Evolutionary conservation across 2,888 invertebrate species (phyloP).

Genomic region (Tinea trinotella): DNA sequence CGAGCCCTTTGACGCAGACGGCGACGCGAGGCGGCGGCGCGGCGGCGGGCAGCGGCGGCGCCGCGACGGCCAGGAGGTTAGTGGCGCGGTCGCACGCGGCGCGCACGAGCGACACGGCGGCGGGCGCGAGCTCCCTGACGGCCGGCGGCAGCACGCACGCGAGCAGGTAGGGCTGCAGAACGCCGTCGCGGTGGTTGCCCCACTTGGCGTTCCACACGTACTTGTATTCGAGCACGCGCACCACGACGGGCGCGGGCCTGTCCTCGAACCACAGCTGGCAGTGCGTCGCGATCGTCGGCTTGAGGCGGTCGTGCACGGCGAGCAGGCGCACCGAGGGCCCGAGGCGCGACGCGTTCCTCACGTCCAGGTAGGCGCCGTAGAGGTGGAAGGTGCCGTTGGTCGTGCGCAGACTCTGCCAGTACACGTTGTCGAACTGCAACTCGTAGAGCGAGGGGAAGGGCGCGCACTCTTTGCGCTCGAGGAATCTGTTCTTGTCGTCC

Average conservation of each 20-base stretch:
- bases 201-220: slow-evolving; percentile 96
- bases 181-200: slow-evolving; percentile 93
- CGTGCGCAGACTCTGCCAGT: slow-evolving; percentile 90
- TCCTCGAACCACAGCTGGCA: slow-evolving; percentile 94
- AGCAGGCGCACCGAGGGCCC: slow-evolving; percentile 89
- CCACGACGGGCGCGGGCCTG: slow-evolving; percentile 84
- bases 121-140: slow-evolving; percentile 80
- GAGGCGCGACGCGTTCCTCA: slow-evolving; percentile 80
- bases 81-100: slow-evolving; percentile 88
- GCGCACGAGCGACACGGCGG: slow-evolving; percentile 89
- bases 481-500: slow-evolving; percentile 79
- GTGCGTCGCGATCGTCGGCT: slow-evolving; percentile 84
- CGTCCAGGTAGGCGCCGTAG: slow-evolving; percentile 92
- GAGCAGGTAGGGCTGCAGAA: slow-evolving; percentile 91
- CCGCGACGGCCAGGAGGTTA: slow-evolving; percentile 87
- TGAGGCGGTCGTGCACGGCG: slow-evolving; percentile 91
- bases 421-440: slow-evolving; percentile 92
- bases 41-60: slow-evolving; percentile 76
- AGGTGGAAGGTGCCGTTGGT: slow-evolving; percentile 91
- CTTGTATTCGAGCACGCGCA: slow-evolving; percentile 90
- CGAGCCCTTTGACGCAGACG: slow-evolving; percentile 94
- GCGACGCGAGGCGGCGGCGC: slow-evolving; percentile 81
- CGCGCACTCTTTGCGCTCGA: slow-evolving; percentile 82
- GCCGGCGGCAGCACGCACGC: slow-evolving; percentile 89
- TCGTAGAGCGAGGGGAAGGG: slow-evolving; percentile 92